phyloP scores from a whole-genome alignment of 1,140 invertebrate genomes.

The Polypedilum vanderplanki region DNA sequence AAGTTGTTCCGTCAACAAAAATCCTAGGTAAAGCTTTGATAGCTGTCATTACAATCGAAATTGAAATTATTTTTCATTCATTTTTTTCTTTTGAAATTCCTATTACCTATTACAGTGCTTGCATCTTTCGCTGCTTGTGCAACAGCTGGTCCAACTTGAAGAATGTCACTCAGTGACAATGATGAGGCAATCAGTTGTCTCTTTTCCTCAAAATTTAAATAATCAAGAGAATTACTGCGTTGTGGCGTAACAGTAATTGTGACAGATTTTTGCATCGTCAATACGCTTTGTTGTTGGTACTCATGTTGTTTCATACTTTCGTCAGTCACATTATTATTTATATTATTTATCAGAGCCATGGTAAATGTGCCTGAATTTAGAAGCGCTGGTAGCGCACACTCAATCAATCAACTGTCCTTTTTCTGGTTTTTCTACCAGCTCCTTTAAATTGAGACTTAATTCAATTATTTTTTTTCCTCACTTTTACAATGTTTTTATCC shows the following conservation, averaged over 20 bases:
- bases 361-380: slow-evolving; percentile 21
- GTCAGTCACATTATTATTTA: slow-evolving; percentile 10
- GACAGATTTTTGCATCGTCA: slow-evolving; percentile 51
- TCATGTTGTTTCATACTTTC: slow-evolving; percentile 37
- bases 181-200: slow-evolving; percentile 80
- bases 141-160: slow-evolving; percentile 57
- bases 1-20: too few relatives aligned
- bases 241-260: slow-evolving; percentile 59
- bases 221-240: slow-evolving; percentile 77
- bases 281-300: slow-evolving; percentile 44
- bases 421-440: background rate
- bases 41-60: too few relatives aligned
- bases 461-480: background rate
- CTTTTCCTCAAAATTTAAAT: slow-evolving; percentile 85
- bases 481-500: background rate
- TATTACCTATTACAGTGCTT: slow-evolving; percentile 48
- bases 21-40: too few relatives aligned
- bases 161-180: slow-evolving; percentile 74
- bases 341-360: background rate
- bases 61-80: too few relatives aligned
- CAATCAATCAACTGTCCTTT: background rate
- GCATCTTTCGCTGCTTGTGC: slow-evolving; percentile 54
- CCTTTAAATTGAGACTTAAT: background rate
- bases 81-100: background rate
- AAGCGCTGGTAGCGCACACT: background rate